Base-by-base conservation (phyloP, 2,113 vertebrate species). In the Bostrychus sinensis region DNA sequence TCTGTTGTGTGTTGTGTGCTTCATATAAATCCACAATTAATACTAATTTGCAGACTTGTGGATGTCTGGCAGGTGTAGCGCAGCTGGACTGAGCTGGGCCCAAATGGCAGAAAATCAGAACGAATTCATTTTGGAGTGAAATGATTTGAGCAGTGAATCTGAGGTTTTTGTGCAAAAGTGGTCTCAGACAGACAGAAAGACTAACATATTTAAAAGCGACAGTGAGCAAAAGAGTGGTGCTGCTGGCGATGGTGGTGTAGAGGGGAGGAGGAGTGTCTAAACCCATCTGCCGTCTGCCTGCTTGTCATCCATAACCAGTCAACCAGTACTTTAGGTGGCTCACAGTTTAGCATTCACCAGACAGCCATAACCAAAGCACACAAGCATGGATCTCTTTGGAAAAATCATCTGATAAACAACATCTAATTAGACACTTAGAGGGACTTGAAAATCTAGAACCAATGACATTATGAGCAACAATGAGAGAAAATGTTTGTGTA, bases 221-320 rank as follows among this genome's bases (percentile, higher is more conserved):
- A 43, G 39, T 55, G 48, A 28, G 48, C 1, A 13, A 26, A 28
- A 28, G 23, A 26, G 13, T 26, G 6, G 14, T 51, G 48, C 16
- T 26, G 48, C 8, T 28, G 45, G 38, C 45, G 34, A 8, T 57
- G 22, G 25, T 5, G 13, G 50, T 30, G 28, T 23, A 17, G 14
- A 54, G 43, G 48, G 50, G 43, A 37, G 43, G 37, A 39, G 14
- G 59, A 57, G 42, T 48, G 51, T 77, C 79, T 66, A 73, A 72
- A 77, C 32, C 65, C 63, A 32, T 81, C 60, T 70, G 63, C 54
- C 72, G 72, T 73, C 57, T 80, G 53, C 59, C n/a, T 30, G 46
- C 62, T 48, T 83, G 67, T 78, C 70, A 74, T 80, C 78, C 78
- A 59, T 63, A 78, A 72, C 75, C 73, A 75, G 48, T 62, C 64